Percentiles rank a stretch among this genome's conserved stretches.
phyloP scores from a whole-genome alignment of 2,888 invertebrate genomes.

The Trissonchulus latispiculum region DNA sequence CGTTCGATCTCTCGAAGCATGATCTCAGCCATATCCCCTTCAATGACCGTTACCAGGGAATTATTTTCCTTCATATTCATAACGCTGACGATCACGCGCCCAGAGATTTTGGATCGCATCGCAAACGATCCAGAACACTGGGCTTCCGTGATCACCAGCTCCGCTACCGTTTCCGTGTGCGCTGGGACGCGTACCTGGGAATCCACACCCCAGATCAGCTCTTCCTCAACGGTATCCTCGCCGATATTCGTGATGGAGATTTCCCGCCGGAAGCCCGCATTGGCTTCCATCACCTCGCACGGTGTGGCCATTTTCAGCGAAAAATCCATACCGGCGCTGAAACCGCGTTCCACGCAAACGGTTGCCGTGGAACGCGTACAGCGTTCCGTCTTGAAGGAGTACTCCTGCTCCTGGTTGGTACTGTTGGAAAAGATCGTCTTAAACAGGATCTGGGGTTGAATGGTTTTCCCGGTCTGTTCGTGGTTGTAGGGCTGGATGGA shows the following conservation, averaged over 20 bases:
- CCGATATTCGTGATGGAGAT: conserved; percentile 44
- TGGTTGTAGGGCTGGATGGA: conserved; percentile 23
- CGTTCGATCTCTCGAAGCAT: conserved; percentile 20
- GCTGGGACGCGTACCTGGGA: conserved; percentile 44
- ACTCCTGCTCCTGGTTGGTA: conserved; percentile 42
- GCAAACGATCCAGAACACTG: conserved; percentile 43
- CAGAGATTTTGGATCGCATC: conserved; percentile 42
- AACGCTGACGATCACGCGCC: conserved; percentile 33
- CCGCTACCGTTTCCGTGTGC: conserved; percentile 42
- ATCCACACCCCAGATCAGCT: conserved; percentile 46
- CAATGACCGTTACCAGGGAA: conserved; percentile 44
- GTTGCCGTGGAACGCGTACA: conserved; percentile 44
- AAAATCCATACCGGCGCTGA: conserved; percentile 36
- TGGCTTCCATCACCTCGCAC: conserved; percentile 45
- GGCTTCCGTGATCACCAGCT: conserved; percentile 44
- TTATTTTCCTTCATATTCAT: conserved; percentile 39
- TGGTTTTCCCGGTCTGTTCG: conserved; percentile 28
- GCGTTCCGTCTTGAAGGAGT: conserved; percentile 45
- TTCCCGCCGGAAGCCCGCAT: conserved; percentile 46
- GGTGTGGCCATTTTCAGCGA: conserved; percentile 44
- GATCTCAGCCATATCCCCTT: conserved; percentile 28
- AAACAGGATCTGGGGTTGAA: conserved; percentile 38
- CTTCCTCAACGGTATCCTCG: conserved; percentile 43
- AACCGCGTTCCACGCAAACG: conserved; percentile 38
- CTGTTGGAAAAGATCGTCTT: conserved; percentile 44